A percentile compares a stretch with the other conserved stretches of the same genome.
These are phyloP conservation scores for Luehdorfia chinensis DNA, from an alignment of 1,140 invertebrate species.

Conservation along the genomic window DNA sequence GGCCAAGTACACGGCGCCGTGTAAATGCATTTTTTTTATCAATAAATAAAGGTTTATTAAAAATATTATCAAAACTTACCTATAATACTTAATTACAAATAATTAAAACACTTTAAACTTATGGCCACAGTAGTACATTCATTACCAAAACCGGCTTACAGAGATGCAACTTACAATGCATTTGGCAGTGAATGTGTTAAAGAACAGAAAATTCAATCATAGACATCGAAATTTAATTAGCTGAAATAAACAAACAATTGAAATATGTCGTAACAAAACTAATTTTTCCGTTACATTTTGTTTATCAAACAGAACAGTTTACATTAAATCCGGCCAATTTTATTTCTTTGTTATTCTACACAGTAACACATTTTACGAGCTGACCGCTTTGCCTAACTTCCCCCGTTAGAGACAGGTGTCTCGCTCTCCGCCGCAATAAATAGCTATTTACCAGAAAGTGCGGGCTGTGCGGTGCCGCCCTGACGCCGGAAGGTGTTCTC, in stretches of 20 bases:
- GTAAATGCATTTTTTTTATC: neutral
- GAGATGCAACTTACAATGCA: neutral
- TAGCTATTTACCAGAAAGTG: slow-evolving; percentile 59
- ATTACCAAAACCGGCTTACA: neutral
- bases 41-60: neutral
- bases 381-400: slow-evolving; percentile 18
- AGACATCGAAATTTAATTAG: too few species aligned
- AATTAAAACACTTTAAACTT: neutral
- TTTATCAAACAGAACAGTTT: too few species aligned
- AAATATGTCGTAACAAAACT: neutral
- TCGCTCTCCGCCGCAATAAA: slow-evolving; percentile 50
- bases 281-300: too few species aligned
- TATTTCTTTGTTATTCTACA: neutral
- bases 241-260: neutral
- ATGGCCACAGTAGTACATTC: neutral
- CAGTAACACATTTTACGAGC: neutral
- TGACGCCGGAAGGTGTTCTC: slow-evolving; percentile 57
- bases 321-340: too few species aligned
- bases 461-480: slow-evolving; percentile 25
- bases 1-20: neutral
- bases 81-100: neutral
- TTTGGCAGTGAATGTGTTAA: neutral
- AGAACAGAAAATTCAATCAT: too few species aligned
- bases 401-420: slow-evolving; percentile 52
- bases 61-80: neutral